A percentile compares a stretch with the other conserved stretches of the same genome.
These are phyloP conservation scores for Sander lucioperca DNA, from an alignment of 2,113 vertebrate genomes.

Conservation along the genomic window DNA sequence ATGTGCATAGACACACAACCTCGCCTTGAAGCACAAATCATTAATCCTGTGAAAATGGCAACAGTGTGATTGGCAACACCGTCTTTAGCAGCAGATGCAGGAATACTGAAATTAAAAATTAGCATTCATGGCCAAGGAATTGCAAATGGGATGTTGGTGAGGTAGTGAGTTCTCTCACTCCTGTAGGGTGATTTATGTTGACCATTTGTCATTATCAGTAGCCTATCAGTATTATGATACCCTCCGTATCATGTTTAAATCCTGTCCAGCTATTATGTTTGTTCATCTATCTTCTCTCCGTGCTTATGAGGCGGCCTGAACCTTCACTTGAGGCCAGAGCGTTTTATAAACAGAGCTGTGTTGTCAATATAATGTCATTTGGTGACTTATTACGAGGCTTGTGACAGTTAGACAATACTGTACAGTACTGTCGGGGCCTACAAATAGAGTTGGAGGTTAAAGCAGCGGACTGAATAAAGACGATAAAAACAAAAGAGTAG, in stretches of 20 bases:
- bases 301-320: constrained; percentile 17
- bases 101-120: constrained; percentile 28
- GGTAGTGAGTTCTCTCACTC: constrained; percentile 1
- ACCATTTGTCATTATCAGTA: constrained; percentile 53
- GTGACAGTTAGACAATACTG: constrained; percentile 66
- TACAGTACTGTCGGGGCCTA: constrained; percentile 42
- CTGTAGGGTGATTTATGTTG: constrained; percentile 42
- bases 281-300: constrained; percentile 38
- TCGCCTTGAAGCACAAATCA: constrained; percentile 51
- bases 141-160: constrained; percentile 30
- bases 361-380: constrained; percentile 53
- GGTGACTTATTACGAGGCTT: constrained; percentile 58
- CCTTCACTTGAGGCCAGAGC: constrained; percentile 24
- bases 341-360: constrained; percentile 31
- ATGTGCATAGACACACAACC: constrained; percentile 5
- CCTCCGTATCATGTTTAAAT: constrained; percentile 42
- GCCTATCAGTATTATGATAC: no score
- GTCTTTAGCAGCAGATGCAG: constrained; percentile 18
- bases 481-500: constrained; percentile 83
- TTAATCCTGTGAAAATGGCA: constrained; percentile 62
- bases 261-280: constrained; percentile 13
- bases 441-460: constrained; percentile 59
- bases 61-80: constrained; percentile 21
- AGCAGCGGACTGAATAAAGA: constrained; percentile 70
- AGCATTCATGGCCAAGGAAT: constrained; percentile 31